These are phyloP conservation scores for Gonocerus acuteangulatus DNA, from an alignment of 2,888 invertebrate genomes.

Conservation along the genomic window DNA sequence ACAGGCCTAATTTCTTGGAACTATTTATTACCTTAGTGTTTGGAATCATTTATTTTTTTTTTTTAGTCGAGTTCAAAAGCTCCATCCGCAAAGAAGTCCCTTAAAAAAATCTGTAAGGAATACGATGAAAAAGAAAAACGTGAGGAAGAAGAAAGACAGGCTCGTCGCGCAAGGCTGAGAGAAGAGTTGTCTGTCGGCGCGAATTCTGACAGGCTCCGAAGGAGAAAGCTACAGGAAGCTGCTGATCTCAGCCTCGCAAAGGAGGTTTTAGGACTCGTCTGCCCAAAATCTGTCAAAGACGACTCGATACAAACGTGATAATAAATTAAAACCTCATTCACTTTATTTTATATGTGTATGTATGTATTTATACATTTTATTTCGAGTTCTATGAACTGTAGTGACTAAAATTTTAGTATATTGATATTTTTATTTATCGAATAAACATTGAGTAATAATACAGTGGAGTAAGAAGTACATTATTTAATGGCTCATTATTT, in stretches of 20 bases:
- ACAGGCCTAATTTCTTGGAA: too few relatives aligned
- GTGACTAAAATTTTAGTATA: too few relatives aligned
- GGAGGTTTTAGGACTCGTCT: conserved; percentile 25
- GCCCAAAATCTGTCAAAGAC: conserved; percentile 14
- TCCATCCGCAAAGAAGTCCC: conserved; percentile 28
- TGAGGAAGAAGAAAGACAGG: conserved; percentile 29
- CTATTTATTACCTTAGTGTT: too few relatives aligned
- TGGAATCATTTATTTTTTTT: too few relatives aligned
- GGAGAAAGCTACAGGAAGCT: conserved; percentile 29
- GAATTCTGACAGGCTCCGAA: conserved; percentile 24
- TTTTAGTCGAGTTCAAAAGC: conserved; percentile 6
- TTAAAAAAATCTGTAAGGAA: conserved; percentile 33
- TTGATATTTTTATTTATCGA: too few relatives aligned
- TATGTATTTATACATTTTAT: conserved; percentile 13
- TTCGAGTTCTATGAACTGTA: too few relatives aligned
- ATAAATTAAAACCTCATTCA: neutral
- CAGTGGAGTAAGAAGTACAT: too few relatives aligned
- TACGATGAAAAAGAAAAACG: conserved; percentile 31
- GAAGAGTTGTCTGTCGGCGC: conserved; percentile 29
- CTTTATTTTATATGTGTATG: conserved; percentile 1
- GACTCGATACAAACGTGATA: conserved; percentile 23
- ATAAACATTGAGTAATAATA: too few relatives aligned
- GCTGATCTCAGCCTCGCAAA: conserved; percentile 32
- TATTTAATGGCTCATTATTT: too few relatives aligned
- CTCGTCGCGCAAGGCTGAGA: conserved; percentile 20